phyloP scores from a whole-genome alignment of 1,140 invertebrate species.

The Condylostylus longicornis region DNA sequence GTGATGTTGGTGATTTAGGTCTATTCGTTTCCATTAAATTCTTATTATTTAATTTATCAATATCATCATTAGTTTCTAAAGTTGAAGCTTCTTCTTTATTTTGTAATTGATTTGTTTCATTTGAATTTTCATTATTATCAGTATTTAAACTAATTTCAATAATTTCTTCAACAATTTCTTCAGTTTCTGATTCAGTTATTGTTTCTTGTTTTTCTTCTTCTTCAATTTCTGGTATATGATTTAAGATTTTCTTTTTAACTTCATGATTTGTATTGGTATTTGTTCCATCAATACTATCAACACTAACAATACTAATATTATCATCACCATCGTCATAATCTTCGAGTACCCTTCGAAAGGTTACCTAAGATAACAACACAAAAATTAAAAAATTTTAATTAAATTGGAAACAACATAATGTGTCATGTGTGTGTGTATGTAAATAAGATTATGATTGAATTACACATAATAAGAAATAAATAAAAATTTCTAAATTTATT shows the following conservation, averaged over 20 bases:
- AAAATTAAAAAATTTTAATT: too few species aligned
- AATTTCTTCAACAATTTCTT: constrained; percentile 17
- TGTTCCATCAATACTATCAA: too few species aligned
- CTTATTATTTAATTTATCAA: constrained; percentile 7
- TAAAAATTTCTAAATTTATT: too few species aligned
- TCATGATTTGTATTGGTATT: background rate
- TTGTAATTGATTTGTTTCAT: background rate
- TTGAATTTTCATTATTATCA: background rate
- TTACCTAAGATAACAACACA: too few species aligned
- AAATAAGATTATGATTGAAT: too few species aligned
- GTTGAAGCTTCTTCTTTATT: constrained; percentile 15
- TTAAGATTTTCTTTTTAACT: background rate
- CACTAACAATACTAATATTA: too few species aligned
- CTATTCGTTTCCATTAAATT: too few species aligned
- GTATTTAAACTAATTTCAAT: constrained; percentile 15
- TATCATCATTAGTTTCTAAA: background rate
- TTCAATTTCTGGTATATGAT: background rate
- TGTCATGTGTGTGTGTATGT: too few species aligned
- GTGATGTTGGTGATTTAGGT: too few species aligned
- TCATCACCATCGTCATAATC: too few species aligned
- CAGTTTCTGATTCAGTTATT: background rate
- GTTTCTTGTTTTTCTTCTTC: background rate
- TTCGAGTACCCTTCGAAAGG: constrained; percentile 23
- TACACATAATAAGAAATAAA: too few species aligned
- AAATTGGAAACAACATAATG: too few species aligned